Percentiles rank a stretch among this genome's conserved stretches.
phyloP scores from a whole-genome alignment of 2,113 vertebrate genomes.

The Prochilodus magdalenae region DNA sequence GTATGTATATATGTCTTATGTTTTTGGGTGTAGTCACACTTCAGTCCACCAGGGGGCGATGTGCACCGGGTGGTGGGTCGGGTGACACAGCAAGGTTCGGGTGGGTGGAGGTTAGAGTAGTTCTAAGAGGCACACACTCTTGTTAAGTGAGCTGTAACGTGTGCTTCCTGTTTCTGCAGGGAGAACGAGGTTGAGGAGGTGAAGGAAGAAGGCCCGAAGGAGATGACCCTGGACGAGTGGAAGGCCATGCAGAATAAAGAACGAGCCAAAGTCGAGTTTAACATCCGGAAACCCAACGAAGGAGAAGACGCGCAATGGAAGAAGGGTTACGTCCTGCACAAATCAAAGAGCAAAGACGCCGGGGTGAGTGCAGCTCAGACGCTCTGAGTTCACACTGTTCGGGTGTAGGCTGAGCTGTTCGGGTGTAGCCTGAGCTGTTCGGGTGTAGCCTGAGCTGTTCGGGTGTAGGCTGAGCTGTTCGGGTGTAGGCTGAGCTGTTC shows the following conservation, averaged over 20 bases:
- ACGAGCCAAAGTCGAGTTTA: constrained; percentile 95
- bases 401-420: too few relatives aligned
- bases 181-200: constrained; percentile 97
- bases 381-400: background rate
- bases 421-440: too few relatives aligned
- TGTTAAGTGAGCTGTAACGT: too few relatives aligned
- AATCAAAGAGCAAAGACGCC: constrained; percentile 95
- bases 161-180: constrained; percentile 64
- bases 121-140: too few relatives aligned
- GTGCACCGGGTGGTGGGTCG: too few relatives aligned
- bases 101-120: background rate
- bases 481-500: too few relatives aligned
- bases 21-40: too few relatives aligned
- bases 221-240: constrained; percentile 99
- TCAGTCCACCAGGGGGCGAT: too few relatives aligned
- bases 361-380: background rate
- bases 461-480: too few relatives aligned
- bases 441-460: too few relatives aligned
- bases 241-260: constrained; percentile 99
- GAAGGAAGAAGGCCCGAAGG: constrained; percentile 97
- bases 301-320: constrained; percentile 90
- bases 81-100: too few relatives aligned
- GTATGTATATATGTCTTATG: too few relatives aligned
- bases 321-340: constrained; percentile 97
- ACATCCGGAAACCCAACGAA: constrained; percentile 98